Conservation (phyloP, 1,140 invertebrate species). For the Mamestra configurata region DNA sequence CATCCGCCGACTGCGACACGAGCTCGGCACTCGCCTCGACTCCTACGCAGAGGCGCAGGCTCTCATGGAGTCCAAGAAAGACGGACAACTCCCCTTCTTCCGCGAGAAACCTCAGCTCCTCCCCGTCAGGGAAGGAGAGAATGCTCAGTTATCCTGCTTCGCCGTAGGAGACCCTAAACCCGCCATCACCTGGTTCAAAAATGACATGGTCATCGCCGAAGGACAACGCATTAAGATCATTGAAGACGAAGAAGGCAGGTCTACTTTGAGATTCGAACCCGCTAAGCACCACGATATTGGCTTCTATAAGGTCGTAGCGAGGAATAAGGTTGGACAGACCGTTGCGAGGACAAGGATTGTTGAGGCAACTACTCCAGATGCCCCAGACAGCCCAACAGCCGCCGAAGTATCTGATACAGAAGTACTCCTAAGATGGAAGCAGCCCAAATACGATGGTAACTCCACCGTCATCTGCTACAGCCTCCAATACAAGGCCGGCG, state of each 20-base stretch:
- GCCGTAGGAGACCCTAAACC: constrained; percentile 97
- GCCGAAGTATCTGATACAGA: constrained; percentile 94
- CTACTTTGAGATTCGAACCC: constrained; percentile 92
- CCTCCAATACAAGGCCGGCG: constrained; percentile 93
- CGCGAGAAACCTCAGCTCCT: constrained; percentile 93
- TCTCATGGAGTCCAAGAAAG: constrained; percentile 93
- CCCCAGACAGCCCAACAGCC: constrained; percentile 96
- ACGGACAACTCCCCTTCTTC: constrained; percentile 94
- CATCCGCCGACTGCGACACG: constrained; percentile 93
- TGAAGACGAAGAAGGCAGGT: constrained; percentile 93
- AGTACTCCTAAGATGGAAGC: constrained; percentile 96
- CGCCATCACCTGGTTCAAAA: constrained; percentile 98
- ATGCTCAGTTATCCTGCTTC: constrained; percentile 93
- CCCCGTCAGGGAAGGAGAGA: constrained; percentile 93
- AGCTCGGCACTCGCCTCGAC: constrained; percentile 93
- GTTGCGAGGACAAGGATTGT: constrained; percentile 92
- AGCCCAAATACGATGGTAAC: constrained; percentile 95
- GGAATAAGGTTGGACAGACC: constrained; percentile 95
- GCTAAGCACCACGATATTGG: constrained; percentile 95
- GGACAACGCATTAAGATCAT: constrained; percentile 93
- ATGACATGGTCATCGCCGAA: constrained; percentile 95
- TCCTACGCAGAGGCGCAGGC: constrained; percentile 95
- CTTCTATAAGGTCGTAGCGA: constrained; percentile 98
- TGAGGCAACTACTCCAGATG: constrained; percentile 91
- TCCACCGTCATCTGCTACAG: constrained; percentile 95